Conservation (phyloP, 2,888 invertebrate genomes). For the Tenthredo distinguenda region DNA sequence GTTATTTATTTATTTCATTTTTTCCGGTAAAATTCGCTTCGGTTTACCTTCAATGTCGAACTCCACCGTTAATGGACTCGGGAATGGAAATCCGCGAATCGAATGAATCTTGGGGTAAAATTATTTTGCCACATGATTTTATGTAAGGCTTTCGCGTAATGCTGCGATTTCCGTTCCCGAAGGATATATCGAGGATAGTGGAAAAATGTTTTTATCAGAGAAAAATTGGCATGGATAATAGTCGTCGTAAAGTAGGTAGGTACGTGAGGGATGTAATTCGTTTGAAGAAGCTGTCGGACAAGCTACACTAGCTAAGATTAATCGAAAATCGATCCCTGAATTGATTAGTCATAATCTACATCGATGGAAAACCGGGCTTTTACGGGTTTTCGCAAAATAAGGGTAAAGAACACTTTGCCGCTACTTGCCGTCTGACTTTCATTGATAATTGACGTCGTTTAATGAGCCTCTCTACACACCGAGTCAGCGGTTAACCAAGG, state of each 20-base stretch:
- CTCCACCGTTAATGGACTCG: neutral
- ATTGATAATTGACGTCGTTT: conserved; percentile 42
- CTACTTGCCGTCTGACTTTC: conserved; percentile 22
- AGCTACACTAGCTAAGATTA: conserved; percentile 8
- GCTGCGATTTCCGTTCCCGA: neutral
- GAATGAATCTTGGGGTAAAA: no score
- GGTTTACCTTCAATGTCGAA: neutral
- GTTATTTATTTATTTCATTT: neutral
- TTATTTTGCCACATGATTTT: neutral
- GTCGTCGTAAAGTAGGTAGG: neutral
- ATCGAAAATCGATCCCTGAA: conserved; percentile 39
- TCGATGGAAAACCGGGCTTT: conserved; percentile 16
- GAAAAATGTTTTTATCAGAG: neutral
- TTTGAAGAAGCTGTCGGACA: conserved; percentile 28
- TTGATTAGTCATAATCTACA: conserved; percentile 35
- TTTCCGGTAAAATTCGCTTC: neutral
- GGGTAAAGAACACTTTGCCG: conserved; percentile 8
- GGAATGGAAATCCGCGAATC: no score
- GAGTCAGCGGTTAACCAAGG: conserved; percentile 46
- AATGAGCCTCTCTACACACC: conserved; percentile 12
- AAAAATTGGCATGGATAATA: neutral
- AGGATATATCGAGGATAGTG: neutral
- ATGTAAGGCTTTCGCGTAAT: neutral
- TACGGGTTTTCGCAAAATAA: neutral
- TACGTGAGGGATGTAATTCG: neutral